Conservation (phyloP, 2,113 vertebrate species). For the Callaeas wilsoni region DNA sequence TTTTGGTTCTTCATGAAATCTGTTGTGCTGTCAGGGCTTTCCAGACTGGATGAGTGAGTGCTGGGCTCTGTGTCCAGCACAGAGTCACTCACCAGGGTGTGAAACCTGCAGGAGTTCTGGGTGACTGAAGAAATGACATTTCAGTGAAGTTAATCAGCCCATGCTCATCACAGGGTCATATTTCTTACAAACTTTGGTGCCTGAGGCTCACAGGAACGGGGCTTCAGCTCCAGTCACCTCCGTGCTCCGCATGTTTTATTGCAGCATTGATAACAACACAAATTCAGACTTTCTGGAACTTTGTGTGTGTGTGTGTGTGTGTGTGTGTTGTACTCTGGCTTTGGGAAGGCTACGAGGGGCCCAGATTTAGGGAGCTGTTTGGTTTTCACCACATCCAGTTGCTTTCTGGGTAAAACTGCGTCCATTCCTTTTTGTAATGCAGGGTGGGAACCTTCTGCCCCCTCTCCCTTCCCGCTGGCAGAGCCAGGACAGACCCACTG, state of each 20-base stretch:
- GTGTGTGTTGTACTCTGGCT: neutral
- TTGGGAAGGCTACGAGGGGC: neutral
- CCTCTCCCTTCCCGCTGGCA: neutral
- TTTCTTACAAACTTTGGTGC: neutral
- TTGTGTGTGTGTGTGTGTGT: rapidly evolving
- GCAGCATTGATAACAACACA: neutral
- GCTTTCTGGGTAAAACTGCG: neutral
- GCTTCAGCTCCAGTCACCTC: neutral
- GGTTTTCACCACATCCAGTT: neutral
- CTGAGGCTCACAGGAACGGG: neutral
- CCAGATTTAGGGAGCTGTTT: neutral
- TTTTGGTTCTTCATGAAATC: rapidly evolving
- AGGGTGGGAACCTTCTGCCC: neutral
- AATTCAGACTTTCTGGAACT: neutral
- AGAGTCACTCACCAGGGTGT: rapidly evolving
- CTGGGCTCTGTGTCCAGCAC: neutral
- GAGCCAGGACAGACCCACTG: neutral
- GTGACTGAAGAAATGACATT: neutral
- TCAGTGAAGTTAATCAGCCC: neutral
- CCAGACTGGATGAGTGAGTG: rapidly evolving
- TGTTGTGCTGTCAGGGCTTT: neutral
- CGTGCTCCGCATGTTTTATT: neutral
- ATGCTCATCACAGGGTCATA: rapidly evolving
- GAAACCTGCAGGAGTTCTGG: neutral
- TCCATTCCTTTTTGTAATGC: rapidly evolving